Percentiles rank a stretch among this genome's conserved stretches.
These are phyloP conservation scores for Potamarius usumacintae DNA, from an alignment of 2,113 vertebrate species.

Conservation along the genomic window DNA sequence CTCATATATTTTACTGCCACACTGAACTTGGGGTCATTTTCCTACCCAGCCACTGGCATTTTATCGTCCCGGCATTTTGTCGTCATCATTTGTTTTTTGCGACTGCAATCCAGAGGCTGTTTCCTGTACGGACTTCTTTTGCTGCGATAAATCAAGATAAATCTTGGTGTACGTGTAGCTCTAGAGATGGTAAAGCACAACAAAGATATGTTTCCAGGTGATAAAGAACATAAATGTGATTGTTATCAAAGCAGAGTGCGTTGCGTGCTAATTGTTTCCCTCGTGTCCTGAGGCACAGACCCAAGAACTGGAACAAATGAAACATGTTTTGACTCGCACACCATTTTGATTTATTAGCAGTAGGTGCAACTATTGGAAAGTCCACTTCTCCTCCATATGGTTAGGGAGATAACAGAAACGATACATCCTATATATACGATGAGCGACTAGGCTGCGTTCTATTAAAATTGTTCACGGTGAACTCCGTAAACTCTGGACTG, in stretches of 20 bases:
- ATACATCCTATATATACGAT: constrained; percentile 36
- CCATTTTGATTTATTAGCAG: constrained; percentile 42
- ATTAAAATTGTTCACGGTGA: constrained; percentile 32
- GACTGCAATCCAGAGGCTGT: constrained; percentile 15
- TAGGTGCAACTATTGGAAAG: constrained; percentile 35
- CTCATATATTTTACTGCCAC: constrained; percentile 38
- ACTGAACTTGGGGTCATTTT: constrained; percentile 14
- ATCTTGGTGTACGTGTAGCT: not conserved
- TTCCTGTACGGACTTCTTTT: constrained; percentile 15
- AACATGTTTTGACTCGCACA: not conserved
- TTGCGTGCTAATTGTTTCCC: constrained; percentile 43
- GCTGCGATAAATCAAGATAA: constrained; percentile 32
- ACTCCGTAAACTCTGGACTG: constrained; percentile 51
- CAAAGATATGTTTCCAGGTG: constrained; percentile 29
- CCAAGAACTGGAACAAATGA: constrained; percentile 20
- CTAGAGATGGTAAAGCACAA: constrained; percentile 16
- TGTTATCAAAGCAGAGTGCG: constrained; percentile 36
- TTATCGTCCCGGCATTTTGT: constrained; percentile 14
- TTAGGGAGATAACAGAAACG: constrained; percentile 14
- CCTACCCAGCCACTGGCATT: constrained; percentile 28
- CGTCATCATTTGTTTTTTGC: not conserved
- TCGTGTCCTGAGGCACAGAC: constrained; percentile 19
- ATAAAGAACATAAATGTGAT: constrained; percentile 43
- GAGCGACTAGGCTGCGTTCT: constrained; percentile 32
- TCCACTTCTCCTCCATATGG: constrained; percentile 30